Base-by-base conservation (phyloP, 2,888 invertebrate genomes). In the Anthrax anthrax region DNA sequence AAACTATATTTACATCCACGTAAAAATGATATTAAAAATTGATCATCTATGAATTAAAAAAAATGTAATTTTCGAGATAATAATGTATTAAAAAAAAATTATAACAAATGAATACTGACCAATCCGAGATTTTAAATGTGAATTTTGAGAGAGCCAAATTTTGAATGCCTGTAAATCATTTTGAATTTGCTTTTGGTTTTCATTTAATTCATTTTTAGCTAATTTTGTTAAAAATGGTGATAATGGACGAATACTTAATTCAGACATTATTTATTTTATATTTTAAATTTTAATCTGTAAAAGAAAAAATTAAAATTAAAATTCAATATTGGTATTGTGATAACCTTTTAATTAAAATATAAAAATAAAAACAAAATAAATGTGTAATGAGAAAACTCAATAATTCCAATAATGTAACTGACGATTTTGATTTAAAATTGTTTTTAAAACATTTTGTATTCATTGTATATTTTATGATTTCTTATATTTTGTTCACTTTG, bases 1-100 rank as follows among this genome's bases (percentile, higher is more conserved):
- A 80, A 59, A 52, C 78, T 79, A 59, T 71, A 78, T 60, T 80
- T 80, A 57, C 77, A 76, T 34, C 80, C 78, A 10, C 81, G 70
- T 17, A 81, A 63, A 59, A 79, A 81, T 2, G 73, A 64, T 8
- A 76, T 56, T 42, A 81, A 56, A 69, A 76, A 77, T 61, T 80
- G 78, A 54, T 80, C 77, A 60, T 77, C 78, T 73, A 58, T 14
- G 57, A 57, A 36, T 34, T 27, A 36, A 42, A 42, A 39, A 37
- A 16, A 29, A 16, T n/a, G 9, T 50, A 39, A 29, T 50, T 29
- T 29, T 36, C 13, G 19, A 48, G 37, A 29, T 38, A 9, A 27
- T 38, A 38, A 34, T 39, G 34, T n/a, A 17, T 29, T 13, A 29
- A 32, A 32, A 12, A 32, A 32, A 12, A 12, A 32, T 23, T 6